Evolutionary conservation across 2,797 vertebrate genomes (phyloP).

Genomic region (Spinibarbus caldwelli): DNA sequence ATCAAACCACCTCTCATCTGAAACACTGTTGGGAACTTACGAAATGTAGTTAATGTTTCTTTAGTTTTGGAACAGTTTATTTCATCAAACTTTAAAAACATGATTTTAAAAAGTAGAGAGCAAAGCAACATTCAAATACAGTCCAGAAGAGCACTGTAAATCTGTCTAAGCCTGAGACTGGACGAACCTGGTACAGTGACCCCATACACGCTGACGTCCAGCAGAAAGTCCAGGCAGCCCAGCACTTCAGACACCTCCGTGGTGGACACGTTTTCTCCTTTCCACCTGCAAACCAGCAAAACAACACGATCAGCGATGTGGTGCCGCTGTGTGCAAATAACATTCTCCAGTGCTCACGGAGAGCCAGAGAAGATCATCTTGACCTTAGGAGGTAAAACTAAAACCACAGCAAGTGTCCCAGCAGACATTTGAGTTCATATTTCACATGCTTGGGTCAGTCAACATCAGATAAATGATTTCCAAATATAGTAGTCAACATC

Average conservation of each 20-base stretch:
- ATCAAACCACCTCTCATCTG: background rate
- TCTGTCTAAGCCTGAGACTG: background rate
- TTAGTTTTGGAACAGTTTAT: background rate
- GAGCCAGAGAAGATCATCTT: background rate
- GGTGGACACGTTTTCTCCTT: constrained; percentile 91
- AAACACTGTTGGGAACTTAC: too few species aligned
- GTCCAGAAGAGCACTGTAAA: background rate
- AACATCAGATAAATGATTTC: background rate
- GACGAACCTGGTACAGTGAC: constrained; percentile 84
- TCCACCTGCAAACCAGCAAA: constrained; percentile 87
- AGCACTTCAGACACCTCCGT: constrained; percentile 86
- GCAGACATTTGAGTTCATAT: background rate
- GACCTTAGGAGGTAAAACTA: background rate
- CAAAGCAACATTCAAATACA: background rate
- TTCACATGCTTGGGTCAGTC: background rate
- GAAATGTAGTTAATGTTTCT: background rate
- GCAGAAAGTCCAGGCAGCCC: constrained; percentile 80
- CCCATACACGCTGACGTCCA: constrained; percentile 87
- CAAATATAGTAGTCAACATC: background rate
- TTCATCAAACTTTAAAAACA: background rate
- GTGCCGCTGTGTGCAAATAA: too few species aligned
- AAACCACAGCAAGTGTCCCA: background rate
- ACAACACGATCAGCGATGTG: background rate
- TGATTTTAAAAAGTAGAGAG: background rate
- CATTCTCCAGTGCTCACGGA: background rate